A percentile compares a stretch with the other conserved stretches of the same genome.
Conservation (phyloP, 2,888 invertebrate genomes). For the Cephus sareptanus region DNA sequence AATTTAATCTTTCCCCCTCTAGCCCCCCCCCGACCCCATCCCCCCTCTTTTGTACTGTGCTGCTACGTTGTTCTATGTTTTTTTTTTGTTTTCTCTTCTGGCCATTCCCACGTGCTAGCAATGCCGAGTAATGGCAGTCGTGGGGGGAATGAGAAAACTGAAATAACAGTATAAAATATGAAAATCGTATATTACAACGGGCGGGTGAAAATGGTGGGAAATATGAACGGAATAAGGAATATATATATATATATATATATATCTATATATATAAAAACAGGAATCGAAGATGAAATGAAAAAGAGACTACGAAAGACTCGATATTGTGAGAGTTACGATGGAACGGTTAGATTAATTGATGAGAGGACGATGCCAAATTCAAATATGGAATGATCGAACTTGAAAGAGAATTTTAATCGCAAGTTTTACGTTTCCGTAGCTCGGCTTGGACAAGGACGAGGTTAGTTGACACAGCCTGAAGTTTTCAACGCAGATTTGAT, state of each 20-base stretch:
- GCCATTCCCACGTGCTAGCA: not conserved
- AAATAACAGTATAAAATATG: not conserved
- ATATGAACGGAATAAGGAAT: constrained; percentile 8
- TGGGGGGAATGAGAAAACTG: not conserved
- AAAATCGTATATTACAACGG: not conserved
- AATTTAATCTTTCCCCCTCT: not conserved
- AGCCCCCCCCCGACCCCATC: not conserved
- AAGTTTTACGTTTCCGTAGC: constrained; percentile 76
- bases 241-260: no score
- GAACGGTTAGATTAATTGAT: constrained; percentile 1
- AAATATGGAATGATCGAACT: constrained; percentile 1
- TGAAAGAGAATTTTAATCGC: constrained; percentile 53
- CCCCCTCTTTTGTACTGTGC: not conserved
- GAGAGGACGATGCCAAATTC: not conserved
- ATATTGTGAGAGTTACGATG: constrained; percentile 2
- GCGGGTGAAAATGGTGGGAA: not conserved
- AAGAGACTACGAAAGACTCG: constrained; percentile 16
- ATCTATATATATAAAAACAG: constrained; percentile 13
- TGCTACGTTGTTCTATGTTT: not conserved
- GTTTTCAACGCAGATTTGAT: constrained; percentile 47
- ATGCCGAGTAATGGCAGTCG: not conserved
- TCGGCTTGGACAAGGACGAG: constrained; percentile 94
- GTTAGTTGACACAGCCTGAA: constrained; percentile 68
- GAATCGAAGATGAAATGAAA: constrained; percentile 15
- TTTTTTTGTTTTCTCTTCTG: not conserved